Evolutionary conservation across 2,797 vertebrate genomes (phyloP), one percentile per base, ranked within the genome.

Genomic region (Crax fasciolata): DNA sequence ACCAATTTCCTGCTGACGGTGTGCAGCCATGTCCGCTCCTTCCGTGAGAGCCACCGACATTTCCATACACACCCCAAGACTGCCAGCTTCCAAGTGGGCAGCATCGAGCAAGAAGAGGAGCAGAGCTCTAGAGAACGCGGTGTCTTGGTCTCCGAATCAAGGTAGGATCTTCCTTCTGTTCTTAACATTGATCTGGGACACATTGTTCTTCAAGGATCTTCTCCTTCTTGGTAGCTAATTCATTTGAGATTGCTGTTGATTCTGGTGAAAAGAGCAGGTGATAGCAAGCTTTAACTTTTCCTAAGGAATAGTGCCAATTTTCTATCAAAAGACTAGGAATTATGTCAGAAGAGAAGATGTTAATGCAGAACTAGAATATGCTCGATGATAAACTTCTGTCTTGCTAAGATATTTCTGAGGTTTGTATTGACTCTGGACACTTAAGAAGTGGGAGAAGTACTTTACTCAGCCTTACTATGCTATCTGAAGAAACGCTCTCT

Each of bases 1-100:
- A 99, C 99, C 25, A 96, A 98, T 77, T 99, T 99, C 93, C 97
- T 99, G 87, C 98, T 99, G 72, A 99, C 99, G 0, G 98, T 99
- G 28, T 99, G 99, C 81, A 99, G 99, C 90, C 99, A 99, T 7
- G 97, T 99, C 27, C 98, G 98, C 72, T 96, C 95, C 0, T 99
- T 99, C 93, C 96, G 97, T 49, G 98, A 99, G 67, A 92, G 88
- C 65, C 95, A 95, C 39, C 95, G 95, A 4, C 93, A 96, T 62
- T 97, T 84, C 92, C 97, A 32, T 38, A 70, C 4, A 0, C 94
- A 89, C 72, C 81, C 39, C 66, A 97, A 94, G 93, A 68, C 92
- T 52, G 96, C 98, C 84, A 98, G 95, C 80, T 99, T 98, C 92
- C 93, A 96, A 90, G 97, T 99, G n/a, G 98, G 97, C n/a, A 98